Evolutionary conservation across 2,113 vertebrate genomes (phyloP).

Genomic region (Austrofundulus limnaeus): DNA sequence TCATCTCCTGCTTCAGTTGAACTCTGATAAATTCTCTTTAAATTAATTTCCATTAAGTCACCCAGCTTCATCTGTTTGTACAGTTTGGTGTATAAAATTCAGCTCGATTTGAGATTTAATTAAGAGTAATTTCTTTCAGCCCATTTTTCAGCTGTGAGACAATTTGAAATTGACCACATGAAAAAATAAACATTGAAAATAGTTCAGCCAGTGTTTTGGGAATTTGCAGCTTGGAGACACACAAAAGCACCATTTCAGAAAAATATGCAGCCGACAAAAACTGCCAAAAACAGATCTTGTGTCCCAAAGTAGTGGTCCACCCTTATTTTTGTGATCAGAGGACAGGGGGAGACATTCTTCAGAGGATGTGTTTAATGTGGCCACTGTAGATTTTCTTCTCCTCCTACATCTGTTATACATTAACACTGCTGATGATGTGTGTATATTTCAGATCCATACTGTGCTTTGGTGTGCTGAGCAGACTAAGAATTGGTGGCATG

Average conservation of each 20-base stretch:
- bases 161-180: constrained; percentile 30
- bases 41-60: constrained; percentile 24
- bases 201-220: constrained; percentile 18
- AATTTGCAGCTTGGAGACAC: constrained; percentile 22
- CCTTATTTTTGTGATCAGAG: constrained; percentile 34
- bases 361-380: constrained; percentile 26
- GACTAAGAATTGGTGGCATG: neutral
- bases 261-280: constrained; percentile 51
- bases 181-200: constrained; percentile 37
- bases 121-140: constrained; percentile 32
- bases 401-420: constrained; percentile 45
- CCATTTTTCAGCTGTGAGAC: constrained; percentile 37
- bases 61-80: constrained; percentile 23
- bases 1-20: constrained; percentile 15
- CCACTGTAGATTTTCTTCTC: constrained; percentile 2
- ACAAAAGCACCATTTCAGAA: constrained; percentile 19
- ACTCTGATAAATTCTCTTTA: constrained; percentile 15
- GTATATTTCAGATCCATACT: constrained; percentile 28
- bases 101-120: constrained; percentile 41
- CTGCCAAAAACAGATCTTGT: constrained; percentile 8
- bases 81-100: constrained; percentile 12
- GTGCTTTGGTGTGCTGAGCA: constrained; percentile 9
- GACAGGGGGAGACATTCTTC: constrained; percentile 30
- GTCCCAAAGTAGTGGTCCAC: constrained; percentile 39
- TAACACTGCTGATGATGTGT: constrained; percentile 34